These are phyloP conservation scores for Molossus alvarezi DNA, from an alignment of 2,797 vertebrate genomes.

Conservation along the genomic window DNA sequence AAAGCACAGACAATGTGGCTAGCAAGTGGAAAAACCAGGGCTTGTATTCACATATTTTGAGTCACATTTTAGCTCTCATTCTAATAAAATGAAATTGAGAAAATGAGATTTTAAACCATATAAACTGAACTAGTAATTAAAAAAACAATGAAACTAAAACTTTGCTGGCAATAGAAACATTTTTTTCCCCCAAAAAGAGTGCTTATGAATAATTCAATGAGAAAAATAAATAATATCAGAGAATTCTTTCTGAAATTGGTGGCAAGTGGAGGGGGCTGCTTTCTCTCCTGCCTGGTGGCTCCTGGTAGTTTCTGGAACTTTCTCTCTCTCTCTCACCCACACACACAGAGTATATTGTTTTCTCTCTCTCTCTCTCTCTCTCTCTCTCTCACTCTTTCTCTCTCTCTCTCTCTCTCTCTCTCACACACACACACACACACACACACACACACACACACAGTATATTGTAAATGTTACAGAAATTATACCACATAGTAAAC, in stretches of 20 bases:
- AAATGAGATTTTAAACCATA: background rate
- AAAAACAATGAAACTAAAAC: constrained; percentile 4
- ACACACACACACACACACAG: background rate
- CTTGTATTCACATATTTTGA: background rate
- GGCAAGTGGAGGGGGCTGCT: background rate
- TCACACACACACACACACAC: background rate
- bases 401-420: background rate
- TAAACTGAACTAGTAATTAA: background rate
- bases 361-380: background rate
- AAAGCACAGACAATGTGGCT: background rate
- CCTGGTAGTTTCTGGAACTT: background rate
- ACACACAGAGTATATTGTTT: background rate
- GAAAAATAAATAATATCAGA: background rate
- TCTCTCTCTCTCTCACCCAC: background rate
- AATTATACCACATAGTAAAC: background rate
- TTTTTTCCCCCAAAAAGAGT: background rate
- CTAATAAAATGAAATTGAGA: constrained; percentile 36
- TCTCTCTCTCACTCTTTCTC: background rate
- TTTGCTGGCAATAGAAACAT: background rate
- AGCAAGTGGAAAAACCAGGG: background rate
- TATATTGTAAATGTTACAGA: background rate
- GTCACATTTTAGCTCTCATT: background rate
- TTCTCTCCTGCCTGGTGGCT: background rate
- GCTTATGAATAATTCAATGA: constrained; percentile 12
- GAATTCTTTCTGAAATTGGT: background rate